These are phyloP conservation scores for Tetrapedia diversipes DNA, from an alignment of 2,888 invertebrate species.

Conservation along the genomic window DNA sequence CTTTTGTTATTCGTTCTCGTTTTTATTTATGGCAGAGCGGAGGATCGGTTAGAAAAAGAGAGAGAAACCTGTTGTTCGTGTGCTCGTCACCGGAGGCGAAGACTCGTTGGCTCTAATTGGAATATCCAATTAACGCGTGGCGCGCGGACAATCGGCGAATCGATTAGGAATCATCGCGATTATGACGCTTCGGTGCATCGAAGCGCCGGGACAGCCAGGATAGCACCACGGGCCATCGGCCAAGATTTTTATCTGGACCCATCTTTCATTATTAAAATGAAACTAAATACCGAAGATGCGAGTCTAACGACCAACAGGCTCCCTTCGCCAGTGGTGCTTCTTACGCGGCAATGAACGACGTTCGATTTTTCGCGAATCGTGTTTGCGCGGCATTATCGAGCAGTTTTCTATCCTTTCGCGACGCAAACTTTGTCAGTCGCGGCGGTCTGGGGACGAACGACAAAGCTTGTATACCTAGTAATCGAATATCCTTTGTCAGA, in stretches of 20 bases:
- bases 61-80: not conserved
- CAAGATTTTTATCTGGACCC: constrained; percentile 73
- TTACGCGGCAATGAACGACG: not conserved
- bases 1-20: not conserved
- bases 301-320: constrained; percentile 74
- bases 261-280: constrained; percentile 81
- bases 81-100: constrained; percentile 24
- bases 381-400: too few species aligned
- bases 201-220: constrained; percentile 62
- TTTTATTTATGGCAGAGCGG: not conserved
- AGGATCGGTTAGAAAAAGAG: not conserved
- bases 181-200: constrained; percentile 74
- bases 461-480: too few species aligned
- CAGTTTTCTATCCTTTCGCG: too few species aligned
- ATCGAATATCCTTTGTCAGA: too few species aligned
- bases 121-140: constrained; percentile 76
- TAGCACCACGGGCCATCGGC: constrained; percentile 42
- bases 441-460: too few species aligned
- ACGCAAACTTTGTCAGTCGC: too few species aligned
- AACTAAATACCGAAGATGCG: constrained; percentile 78
- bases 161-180: constrained; percentile 80
- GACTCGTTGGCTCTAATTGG: constrained; percentile 67
- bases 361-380: not conserved
- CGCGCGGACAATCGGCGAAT: constrained; percentile 76
- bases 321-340: constrained; percentile 71